Conservation (phyloP, 2,888 invertebrate species). For the Dermolepida albohirtum region DNA sequence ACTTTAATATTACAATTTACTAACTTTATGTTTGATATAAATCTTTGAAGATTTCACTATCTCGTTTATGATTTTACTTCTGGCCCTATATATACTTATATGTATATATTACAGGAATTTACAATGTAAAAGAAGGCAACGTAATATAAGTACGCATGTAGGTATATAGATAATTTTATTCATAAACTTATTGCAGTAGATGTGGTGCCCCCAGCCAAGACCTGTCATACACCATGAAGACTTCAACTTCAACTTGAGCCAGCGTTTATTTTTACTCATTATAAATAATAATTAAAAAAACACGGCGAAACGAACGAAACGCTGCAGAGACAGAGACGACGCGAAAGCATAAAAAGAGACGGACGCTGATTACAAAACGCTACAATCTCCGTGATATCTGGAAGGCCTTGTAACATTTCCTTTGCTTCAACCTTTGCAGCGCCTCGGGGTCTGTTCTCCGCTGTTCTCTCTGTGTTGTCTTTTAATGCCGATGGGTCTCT, state of each 20-base stretch:
- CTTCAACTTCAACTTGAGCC: conserved; percentile 56
- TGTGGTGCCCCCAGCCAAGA: conserved; percentile 57
- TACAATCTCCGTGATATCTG: conserved; percentile 66
- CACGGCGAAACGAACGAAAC: conserved; percentile 38
- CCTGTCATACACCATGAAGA: conserved; percentile 63
- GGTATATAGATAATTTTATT: conserved; percentile 51
- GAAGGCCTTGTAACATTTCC: conserved; percentile 67
- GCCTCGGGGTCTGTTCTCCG: conserved; percentile 56
- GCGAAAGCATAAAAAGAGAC: conserved; percentile 46
- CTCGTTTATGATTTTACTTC: too few relatives aligned
- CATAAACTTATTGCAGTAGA: conserved; percentile 53
- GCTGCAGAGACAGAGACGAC: conserved; percentile 10
- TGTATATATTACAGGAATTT: too few relatives aligned
- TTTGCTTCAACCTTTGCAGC: conserved; percentile 62
- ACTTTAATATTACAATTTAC: too few relatives aligned
- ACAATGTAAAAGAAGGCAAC: too few relatives aligned
- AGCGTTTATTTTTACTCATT: conserved; percentile 61
- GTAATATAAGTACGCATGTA: too few relatives aligned
- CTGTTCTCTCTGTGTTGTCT: conserved; percentile 15
- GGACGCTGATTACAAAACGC: conserved; percentile 57
- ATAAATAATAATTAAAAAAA: conserved; percentile 61
- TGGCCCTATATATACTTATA: too few relatives aligned
- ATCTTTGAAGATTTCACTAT: too few relatives aligned
- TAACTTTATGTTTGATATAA: too few relatives aligned
- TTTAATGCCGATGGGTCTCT: conserved; percentile 8